Conservation (phyloP, 2,797 vertebrate genomes). For the Poeciliopsis paucimaculata region DNA sequence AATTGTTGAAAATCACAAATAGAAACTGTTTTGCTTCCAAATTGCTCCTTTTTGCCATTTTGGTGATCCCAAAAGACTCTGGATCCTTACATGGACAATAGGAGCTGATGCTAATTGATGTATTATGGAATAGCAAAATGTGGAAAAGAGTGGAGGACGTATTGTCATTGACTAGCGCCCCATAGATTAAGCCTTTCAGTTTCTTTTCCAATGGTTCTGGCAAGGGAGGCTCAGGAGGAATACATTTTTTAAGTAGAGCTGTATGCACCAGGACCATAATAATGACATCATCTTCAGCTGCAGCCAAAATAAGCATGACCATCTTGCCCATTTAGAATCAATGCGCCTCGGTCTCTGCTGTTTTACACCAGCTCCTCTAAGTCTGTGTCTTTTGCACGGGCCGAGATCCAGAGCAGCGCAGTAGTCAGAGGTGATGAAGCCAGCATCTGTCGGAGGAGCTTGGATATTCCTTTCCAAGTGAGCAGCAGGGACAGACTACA, state of each 20-base stretch:
- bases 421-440: constrained; percentile 75
- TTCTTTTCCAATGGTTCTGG: constrained; percentile 71
- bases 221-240: constrained; percentile 63
- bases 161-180: constrained; percentile 67
- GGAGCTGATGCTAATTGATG: constrained; percentile 72
- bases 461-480: constrained; percentile 79
- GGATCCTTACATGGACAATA: constrained; percentile 47
- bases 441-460: constrained; percentile 77
- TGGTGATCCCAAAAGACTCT: constrained; percentile 36
- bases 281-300: constrained; percentile 65
- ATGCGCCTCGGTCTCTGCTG: constrained; percentile 52
- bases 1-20: constrained; percentile 33
- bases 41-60: constrained; percentile 24
- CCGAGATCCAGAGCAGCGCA: constrained; percentile 56
- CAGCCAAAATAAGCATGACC: constrained; percentile 68
- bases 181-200: constrained; percentile 76
- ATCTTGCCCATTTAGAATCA: constrained; percentile 65
- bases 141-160: constrained; percentile 69
- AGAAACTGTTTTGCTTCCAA: constrained; percentile 3
- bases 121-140: constrained; percentile 62
- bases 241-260: constrained; percentile 68
- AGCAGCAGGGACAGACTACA: constrained; percentile 76
- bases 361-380: constrained; percentile 54
- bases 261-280: constrained; percentile 62
- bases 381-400: constrained; percentile 57